Evolutionary conservation across 2,113 vertebrate genomes (phyloP), one percentile per base, ranked within the genome.

Genomic region (Paramisgurnus dabryanus): DNA sequence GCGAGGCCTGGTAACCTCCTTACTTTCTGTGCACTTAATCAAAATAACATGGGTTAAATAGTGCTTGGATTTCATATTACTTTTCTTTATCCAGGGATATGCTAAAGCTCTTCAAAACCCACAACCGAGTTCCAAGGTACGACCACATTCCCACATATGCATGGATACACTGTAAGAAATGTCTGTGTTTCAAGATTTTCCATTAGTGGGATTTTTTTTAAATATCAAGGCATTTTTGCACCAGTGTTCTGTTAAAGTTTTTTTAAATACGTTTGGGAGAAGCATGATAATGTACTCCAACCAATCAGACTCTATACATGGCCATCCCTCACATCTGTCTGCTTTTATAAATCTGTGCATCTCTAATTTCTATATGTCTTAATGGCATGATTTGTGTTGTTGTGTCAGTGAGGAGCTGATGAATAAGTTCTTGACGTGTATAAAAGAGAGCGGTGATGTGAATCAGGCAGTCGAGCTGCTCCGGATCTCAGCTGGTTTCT

Each of bases 51-150:
- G 10, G 0, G 64, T 68, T 5, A 1, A 18, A 1, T 15, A 0
- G 18, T 7, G n/a, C 27, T 7, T 9, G 57, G 6, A 10, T 77
- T 8, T 66, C 4, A 55, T 43, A 3, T 43, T 18, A 5, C 63
- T 58, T 15, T 70, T 67, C 73, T 50, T 73, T 83, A 47, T 83
- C 40, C 34, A 98, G 97, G 95, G 93, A 89, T 5, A 89, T 94
- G 91, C 81, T 99, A 84, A 87, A 89, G 66, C 88, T 86, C 81
- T 97, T 98, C 89, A 94, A 91, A 83, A 78, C 90, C 8, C 90
- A 89, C 15, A 96, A 92, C 73, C 92, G 93, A 89, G 92, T 98
- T 76, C 96, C 98, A 17, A 69, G 76, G 98, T 98, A 89, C 93
- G 95, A 91, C 34, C 76, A 1, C 12, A 53, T 53, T 53, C 12